A percentile compares a stretch with the other conserved stretches of the same genome.
Conservation (phyloP, 2,113 vertebrate species). For the Diglossa brunneiventris region DNA sequence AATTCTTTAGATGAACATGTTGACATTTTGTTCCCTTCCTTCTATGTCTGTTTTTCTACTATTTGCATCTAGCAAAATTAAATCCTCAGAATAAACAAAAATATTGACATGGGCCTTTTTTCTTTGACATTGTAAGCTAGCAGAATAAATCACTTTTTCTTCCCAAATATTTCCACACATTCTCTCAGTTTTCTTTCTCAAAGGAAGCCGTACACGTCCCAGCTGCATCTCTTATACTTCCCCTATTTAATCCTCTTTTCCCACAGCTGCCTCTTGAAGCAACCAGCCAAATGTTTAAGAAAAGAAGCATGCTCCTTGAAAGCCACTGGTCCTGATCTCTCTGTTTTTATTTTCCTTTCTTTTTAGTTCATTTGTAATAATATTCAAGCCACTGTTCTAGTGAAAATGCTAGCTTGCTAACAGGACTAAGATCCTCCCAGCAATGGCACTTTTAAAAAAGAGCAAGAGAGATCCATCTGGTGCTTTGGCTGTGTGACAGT, state of each 20-base stretch:
- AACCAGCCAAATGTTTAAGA: background rate
- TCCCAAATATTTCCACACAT: background rate
- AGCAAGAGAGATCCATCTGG: background rate
- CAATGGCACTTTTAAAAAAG: background rate
- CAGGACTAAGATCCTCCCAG: background rate
- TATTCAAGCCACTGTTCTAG: background rate
- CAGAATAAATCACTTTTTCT: background rate
- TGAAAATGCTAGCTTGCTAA: conserved; percentile 7
- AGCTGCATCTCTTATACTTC: background rate
- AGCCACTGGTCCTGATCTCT: background rate
- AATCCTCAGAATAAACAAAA: background rate
- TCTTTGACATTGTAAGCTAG: background rate
- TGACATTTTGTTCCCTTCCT: background rate
- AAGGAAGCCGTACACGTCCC: background rate
- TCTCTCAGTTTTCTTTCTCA: background rate
- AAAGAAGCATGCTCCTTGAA: background rate
- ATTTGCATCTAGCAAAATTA: background rate
- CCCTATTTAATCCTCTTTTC: background rate
- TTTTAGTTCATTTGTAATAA: background rate
- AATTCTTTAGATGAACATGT: background rate
- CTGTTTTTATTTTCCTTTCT: background rate
- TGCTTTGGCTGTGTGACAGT: background rate
- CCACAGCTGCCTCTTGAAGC: background rate
- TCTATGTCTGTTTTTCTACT: background rate
- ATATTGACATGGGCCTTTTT: background rate